Conservation (phyloP, 1,140 invertebrate species). For the Atta colombica region DNA sequence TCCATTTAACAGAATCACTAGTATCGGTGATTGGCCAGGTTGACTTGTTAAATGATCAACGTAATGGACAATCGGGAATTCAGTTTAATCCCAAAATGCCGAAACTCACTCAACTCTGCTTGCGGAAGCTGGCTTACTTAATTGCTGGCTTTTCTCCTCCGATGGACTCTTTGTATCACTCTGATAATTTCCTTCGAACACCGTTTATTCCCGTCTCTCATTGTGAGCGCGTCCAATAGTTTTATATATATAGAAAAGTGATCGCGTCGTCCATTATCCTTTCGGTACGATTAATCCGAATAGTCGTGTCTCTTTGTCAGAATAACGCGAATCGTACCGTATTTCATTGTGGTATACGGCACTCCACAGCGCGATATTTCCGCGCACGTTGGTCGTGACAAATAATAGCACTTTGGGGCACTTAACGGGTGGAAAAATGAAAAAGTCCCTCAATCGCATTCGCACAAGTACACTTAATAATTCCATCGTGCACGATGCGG, state of each 20-base stretch:
- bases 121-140: constrained; percentile 39
- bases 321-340: constrained; percentile 20
- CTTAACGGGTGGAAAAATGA: constrained; percentile 56
- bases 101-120: constrained; percentile 32
- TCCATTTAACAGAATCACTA: constrained; percentile 40
- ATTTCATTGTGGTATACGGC: constrained; percentile 41
- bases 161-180: constrained; percentile 34
- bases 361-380: constrained; percentile 45
- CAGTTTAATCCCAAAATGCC: constrained; percentile 55
- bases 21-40: constrained; percentile 46
- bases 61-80: constrained; percentile 60
- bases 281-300: constrained; percentile 32
- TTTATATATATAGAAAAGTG: constrained; percentile 29
- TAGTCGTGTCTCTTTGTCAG: constrained; percentile 44
- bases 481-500: constrained; percentile 29
- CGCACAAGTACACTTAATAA: constrained; percentile 53
- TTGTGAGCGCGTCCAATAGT: constrained; percentile 7
- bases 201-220: constrained; percentile 14
- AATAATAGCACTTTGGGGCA: constrained; percentile 58
- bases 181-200: constrained; percentile 54
- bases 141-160: constrained; percentile 51
- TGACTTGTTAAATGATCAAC: constrained; percentile 58
- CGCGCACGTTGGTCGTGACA: constrained; percentile 46
- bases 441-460: constrained; percentile 48
- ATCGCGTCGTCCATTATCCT: constrained; percentile 37